Base-by-base conservation (phyloP, 2,888 invertebrate genomes). In the Acrobeloides nanus region DNA sequence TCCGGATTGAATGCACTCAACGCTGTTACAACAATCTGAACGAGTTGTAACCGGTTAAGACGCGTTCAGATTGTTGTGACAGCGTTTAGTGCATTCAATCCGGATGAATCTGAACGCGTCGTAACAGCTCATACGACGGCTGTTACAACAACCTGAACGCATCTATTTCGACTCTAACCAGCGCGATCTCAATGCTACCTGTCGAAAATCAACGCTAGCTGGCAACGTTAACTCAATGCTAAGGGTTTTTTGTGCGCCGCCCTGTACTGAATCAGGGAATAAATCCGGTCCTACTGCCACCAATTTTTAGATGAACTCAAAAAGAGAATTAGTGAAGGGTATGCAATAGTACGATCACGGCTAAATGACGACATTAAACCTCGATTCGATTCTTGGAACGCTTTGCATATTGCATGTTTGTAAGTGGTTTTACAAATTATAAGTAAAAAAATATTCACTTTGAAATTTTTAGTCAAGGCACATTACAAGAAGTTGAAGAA, bases 321-420 rank as follows among this genome's bases (percentile, higher is more conserved):
- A 59, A 77, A 77, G 63, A 77, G 77, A 53, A 77, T 77, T 40
- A 75, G 75, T 54, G 76, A 77, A 55, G 76, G 77, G 35, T 78
- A 78, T 59, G 72, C 76, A 1, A 62, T 77, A 31, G 73, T 76
- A 27, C 58, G 77, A 26, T 76, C 76, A 25, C 73, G 75, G 41
- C 65, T 75, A 7, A 74, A 72, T 38, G 76, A 77, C 53, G 76
- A 77, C 55, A 59, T 75, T 26, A 64, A 75, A 27, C 67, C 72
- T 7, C 59, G 64, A 38, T 71, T 74, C 24, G 59, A 64, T 10
- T 70, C 72, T 27, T 74, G 74, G 74, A 65, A 66, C 33, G 73
- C 74, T n/a, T 41, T 75, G 15, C 74, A 75, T 54, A 62, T 66
- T 17, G 70, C 73, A 3, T 75, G 74, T 51, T 74, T 71, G 75